Evolutionary conservation across 1,140 invertebrate genomes (phyloP), one percentile per base, ranked within the genome.

Genomic region (Drosophila suzukii): DNA sequence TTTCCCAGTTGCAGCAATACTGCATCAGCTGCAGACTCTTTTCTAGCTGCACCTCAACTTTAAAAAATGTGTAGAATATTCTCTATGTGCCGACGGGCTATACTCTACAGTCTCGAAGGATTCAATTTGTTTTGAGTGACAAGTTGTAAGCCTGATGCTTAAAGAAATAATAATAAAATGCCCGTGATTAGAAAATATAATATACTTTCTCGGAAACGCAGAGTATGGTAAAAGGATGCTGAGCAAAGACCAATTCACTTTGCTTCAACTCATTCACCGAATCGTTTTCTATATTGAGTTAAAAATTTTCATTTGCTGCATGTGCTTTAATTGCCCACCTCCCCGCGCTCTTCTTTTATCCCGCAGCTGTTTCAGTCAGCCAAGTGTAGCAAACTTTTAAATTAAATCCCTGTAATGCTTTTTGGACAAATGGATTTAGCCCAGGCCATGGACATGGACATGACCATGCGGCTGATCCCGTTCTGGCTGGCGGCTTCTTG

Each of bases 241-340:
- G 51, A 72, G 60, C 39, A 30, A 24, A 41, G 50, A 56, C 68
- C 76, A 61, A 46, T 55, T 70, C 41, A 61, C 73, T 63, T 27
- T 50, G 55, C 57, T 46, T 54, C 38, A 53, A 49, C 32, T 46
- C 46, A 41, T 44, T 56, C 39, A 46, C 44, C 24, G 60, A 78
- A 72, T 72, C 57, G 57, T 62, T 78, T 72, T 76, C 66, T 73
- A 67, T 66, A 88, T 86, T 86, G 70, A 83, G 84, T 89, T 86
- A 80, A 79, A 67, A 59, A 83, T 83, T 60, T 83, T 77, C 61
- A 89, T 86, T 86, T 80, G 63, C 79, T 75, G 59, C 75, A 78
- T 82, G 65, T 79, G 78, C 82, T 62, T 80, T 68, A 66, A 78
- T 47, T 65, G 75, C 60, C 41, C 57, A 44, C 24, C 44, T 57